Percentiles rank a stretch among this genome's conserved stretches.
These are phyloP conservation scores for Zophobas morio DNA, from an alignment of 1,140 invertebrate species.

Conservation along the genomic window DNA sequence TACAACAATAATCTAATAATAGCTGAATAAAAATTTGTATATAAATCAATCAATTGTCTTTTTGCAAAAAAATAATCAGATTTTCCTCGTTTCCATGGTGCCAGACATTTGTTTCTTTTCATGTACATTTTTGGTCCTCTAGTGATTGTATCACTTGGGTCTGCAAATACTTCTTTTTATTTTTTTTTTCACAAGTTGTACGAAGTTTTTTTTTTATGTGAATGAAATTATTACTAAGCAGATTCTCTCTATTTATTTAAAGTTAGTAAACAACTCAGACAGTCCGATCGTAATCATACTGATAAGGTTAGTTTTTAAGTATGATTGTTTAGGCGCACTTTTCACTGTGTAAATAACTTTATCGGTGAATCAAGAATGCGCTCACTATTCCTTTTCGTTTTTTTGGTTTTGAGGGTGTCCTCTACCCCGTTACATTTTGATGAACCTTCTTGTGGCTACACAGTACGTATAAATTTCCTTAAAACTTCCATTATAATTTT, in stretches of 20 bases:
- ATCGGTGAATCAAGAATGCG: no score
- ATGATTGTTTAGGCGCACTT: no score
- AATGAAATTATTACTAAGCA: no score
- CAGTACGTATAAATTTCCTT: background rate
- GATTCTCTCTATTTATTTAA: background rate
- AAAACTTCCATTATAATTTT: background rate
- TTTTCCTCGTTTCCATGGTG: no score
- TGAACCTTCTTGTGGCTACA: slow-evolving; percentile 8
- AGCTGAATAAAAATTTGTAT: background rate
- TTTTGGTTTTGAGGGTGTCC: background rate
- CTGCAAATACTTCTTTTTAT: no score
- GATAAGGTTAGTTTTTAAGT: background rate
- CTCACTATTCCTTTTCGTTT: background rate
- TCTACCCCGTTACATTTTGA: background rate
- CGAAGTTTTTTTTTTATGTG: no score
- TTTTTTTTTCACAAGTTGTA: no score
- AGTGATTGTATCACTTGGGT: no score
- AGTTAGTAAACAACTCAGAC: background rate
- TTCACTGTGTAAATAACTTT: no score
- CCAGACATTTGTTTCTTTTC: no score
- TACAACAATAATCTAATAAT: background rate
- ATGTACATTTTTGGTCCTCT: no score
- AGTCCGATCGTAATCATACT: slow-evolving; percentile 10
- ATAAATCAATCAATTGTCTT: background rate
- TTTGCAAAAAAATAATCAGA: background rate